Evolutionary conservation across 2,888 invertebrate genomes (phyloP).

Genomic region (Punctoribates punctum): DNA sequence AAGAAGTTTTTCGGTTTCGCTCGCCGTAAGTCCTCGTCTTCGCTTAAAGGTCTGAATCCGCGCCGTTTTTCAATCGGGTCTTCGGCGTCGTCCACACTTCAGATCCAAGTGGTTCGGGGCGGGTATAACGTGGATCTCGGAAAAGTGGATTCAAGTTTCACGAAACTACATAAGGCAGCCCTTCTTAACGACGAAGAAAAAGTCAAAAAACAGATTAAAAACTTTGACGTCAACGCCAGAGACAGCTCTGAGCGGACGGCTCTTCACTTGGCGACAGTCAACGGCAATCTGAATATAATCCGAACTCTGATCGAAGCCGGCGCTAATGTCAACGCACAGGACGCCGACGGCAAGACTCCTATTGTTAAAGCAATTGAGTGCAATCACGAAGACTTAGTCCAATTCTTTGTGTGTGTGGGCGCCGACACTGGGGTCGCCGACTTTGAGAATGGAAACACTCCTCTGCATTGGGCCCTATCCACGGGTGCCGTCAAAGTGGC

Average conservation of each 20-base stretch:
- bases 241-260: conserved; percentile 39
- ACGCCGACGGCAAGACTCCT: conserved; percentile 43
- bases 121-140: conserved; percentile 44
- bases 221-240: conserved; percentile 34
- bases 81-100: conserved; percentile 15
- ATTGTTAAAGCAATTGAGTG: conserved; percentile 45
- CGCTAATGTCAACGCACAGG: conserved; percentile 41
- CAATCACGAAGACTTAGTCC: conserved; percentile 40
- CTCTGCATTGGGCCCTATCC: conserved; percentile 42
- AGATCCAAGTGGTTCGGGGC: conserved; percentile 43
- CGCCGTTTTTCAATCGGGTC: conserved; percentile 39
- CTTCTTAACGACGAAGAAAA: conserved; percentile 42
- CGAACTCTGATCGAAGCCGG: conserved; percentile 41
- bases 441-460: conserved; percentile 43
- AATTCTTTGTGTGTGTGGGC: conserved; percentile 40
- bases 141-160: conserved; percentile 43
- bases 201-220: conserved; percentile 34
- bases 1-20: conserved; percentile 42
- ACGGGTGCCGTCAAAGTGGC: conserved; percentile 33
- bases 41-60: conserved; percentile 27
- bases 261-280: conserved; percentile 42
- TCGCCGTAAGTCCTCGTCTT: conserved; percentile 33
- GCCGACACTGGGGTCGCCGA: conserved; percentile 42
- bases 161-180: conserved; percentile 44
- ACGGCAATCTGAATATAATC: conserved; percentile 41